Base-by-base conservation (phyloP, 2,888 invertebrate species). In the Drosophila nigritarsus region DNA sequence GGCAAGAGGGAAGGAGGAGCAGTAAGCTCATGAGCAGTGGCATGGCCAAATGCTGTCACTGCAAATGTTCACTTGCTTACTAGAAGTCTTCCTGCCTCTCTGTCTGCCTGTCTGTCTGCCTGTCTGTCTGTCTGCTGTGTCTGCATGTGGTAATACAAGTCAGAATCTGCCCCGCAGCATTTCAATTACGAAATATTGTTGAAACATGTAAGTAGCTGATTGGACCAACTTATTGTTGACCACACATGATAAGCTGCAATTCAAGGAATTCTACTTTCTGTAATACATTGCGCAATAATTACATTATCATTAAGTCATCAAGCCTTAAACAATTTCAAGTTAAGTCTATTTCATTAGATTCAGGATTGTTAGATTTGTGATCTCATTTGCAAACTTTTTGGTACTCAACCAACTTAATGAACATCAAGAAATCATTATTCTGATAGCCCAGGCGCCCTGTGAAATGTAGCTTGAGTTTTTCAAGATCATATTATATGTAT, bases 161-260 rank as follows among this genome's bases (percentile, higher is more conserved):
- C 72, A 74, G 49, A 62, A 70, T 45, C 62, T 78, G 81, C 78
- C 87, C 72, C 70, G 78, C 72, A 81, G 84, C 87, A 81, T 88
- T 84, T 84, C 89, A 84, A 84, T 84, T 88, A 88, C 78, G 84
- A 88, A 88, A 81, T 83, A 84, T 88, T 81, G 79, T 81, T 84
- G 79, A 86, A 84, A 88, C 84, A 81, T 76, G 53, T 68, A 67
- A 75, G 80, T 72, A 40, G 67, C 72, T 55, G 56, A 38, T 51
- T 45, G 45, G 20, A 32, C 20, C 30, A 70, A 63, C 51, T 49
- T 70, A 62, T 64, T 65, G 59, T 56, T 53, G 15, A 32, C 38
- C 61, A 20, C 58, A 59, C 38, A 70, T 29, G 38, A 78, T 51
- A 45, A 64, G 42, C 48, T 27, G 6, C 4, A 56, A 58, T 54